These are phyloP conservation scores for Camponotus pennsylvanicus DNA, from an alignment of 1,140 invertebrate species.

Conservation along the genomic window DNA sequence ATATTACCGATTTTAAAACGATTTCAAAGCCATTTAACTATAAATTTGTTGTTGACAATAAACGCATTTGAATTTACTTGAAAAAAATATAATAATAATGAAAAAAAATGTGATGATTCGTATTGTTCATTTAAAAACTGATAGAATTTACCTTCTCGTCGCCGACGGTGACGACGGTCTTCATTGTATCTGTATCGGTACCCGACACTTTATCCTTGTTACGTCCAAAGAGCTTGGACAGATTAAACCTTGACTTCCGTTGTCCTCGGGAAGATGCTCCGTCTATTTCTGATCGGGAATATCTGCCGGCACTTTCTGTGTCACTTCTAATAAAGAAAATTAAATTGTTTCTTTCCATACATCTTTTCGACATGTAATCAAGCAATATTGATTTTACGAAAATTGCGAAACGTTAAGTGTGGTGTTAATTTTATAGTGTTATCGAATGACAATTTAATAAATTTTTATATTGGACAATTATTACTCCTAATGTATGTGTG, in stretches of 20 bases:
- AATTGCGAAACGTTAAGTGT: background rate
- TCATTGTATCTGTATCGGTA: conserved; percentile 84
- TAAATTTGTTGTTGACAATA: too few species aligned
- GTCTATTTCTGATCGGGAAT: conserved; percentile 84
- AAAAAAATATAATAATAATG: background rate
- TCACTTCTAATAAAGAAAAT: conserved; percentile 81
- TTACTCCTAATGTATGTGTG: background rate
- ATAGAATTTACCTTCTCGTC: conserved; percentile 82
- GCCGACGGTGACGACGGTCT: conserved; percentile 83
- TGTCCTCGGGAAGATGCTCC: conserved; percentile 72
- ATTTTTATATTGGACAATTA: background rate
- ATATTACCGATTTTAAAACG: too few species aligned
- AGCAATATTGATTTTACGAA: background rate
- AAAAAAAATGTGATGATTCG: too few species aligned
- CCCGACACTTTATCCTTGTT: conserved; percentile 86
- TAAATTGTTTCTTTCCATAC: background rate
- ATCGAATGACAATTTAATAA: background rate
- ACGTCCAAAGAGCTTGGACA: conserved; percentile 82
- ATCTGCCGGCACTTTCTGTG: conserved; percentile 85
- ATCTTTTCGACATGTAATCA: background rate
- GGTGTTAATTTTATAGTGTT: background rate
- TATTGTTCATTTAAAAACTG: background rate
- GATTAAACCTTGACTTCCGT: conserved; percentile 79
- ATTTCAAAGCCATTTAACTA: too few species aligned
- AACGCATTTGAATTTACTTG: background rate